Evolutionary conservation across 2,797 vertebrate species (phyloP).

Genomic region (Rhinatrema bivittatum): DNA sequence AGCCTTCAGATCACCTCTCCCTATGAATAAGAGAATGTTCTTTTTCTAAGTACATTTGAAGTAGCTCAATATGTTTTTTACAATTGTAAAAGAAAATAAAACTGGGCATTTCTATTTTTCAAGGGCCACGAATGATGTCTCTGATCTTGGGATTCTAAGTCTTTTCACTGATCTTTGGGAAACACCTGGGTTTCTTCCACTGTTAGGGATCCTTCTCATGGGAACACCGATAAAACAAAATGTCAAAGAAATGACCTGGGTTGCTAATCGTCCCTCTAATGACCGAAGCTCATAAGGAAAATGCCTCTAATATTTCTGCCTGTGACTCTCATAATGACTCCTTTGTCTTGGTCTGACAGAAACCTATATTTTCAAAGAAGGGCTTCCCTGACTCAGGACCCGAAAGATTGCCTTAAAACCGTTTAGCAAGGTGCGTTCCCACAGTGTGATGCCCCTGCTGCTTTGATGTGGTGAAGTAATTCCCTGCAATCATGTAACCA

Average conservation of each 20-base stretch:
- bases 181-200: slow-evolving; percentile 13
- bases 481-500: slow-evolving; percentile 39
- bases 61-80: slow-evolving; percentile 5
- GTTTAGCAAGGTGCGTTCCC: slow-evolving; percentile 44
- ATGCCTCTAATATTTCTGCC: slow-evolving; percentile 54
- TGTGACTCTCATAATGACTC: slow-evolving; percentile 45
- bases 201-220: slow-evolving; percentile 19
- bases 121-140: slow-evolving; percentile 19
- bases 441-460: slow-evolving; percentile 22
- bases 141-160: slow-evolving; percentile 22
- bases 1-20: no score
- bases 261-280: slow-evolving; percentile 50
- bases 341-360: slow-evolving; percentile 62
- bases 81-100: slow-evolving; percentile 5
- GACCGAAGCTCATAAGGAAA: slow-evolving; percentile 56
- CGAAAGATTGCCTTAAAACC: slow-evolving; percentile 64
- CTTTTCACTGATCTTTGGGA: slow-evolving; percentile 6
- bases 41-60: slow-evolving; percentile 14
- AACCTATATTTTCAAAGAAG: slow-evolving; percentile 51
- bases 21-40: no score
- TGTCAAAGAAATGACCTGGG: slow-evolving; percentile 35
- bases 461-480: slow-evolving; percentile 65
- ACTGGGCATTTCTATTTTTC: slow-evolving; percentile 15
- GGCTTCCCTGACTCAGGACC: slow-evolving; percentile 51
- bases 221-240: slow-evolving; percentile 25